Conservation (phyloP, 2,888 invertebrate genomes). For the Thymelicus lineola region DNA sequence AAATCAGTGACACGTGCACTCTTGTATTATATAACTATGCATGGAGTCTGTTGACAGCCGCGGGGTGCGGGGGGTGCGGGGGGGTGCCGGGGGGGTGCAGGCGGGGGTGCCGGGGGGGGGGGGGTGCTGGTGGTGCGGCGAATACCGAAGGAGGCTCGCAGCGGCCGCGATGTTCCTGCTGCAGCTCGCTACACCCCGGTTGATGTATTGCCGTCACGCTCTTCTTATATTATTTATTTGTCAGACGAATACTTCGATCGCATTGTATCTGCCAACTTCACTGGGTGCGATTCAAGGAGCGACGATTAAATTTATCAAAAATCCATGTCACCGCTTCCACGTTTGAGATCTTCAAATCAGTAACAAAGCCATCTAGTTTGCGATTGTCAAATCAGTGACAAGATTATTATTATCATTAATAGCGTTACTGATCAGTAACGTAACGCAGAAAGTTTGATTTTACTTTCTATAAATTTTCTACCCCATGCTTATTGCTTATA, state of each 20-base stretch:
- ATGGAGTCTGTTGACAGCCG: not conserved
- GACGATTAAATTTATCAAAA: no score
- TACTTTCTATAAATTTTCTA: no score
- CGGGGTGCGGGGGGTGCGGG: not conserved
- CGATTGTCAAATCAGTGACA: no score
- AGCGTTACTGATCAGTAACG: no score
- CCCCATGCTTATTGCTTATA: no score
- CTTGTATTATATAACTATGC: not conserved
- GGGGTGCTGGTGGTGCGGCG: not conserved
- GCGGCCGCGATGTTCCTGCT: not conserved
- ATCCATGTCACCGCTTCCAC: no score
- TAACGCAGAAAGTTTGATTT: no score
- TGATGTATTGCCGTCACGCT: not conserved
- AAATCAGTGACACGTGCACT: not conserved
- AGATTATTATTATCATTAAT: no score
- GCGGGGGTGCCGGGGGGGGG: not conserved
- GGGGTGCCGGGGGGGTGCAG: not conserved
- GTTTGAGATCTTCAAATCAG: no score
- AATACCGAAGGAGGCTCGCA: not conserved
- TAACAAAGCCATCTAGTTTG: no score
- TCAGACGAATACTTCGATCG: not conserved
- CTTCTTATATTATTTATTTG: not conserved
- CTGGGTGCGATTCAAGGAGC: no score
- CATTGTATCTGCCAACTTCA: not conserved
- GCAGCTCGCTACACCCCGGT: not conserved